Evolutionary conservation across 2,888 invertebrate genomes (phyloP).

Genomic region (Lypha dubia): DNA sequence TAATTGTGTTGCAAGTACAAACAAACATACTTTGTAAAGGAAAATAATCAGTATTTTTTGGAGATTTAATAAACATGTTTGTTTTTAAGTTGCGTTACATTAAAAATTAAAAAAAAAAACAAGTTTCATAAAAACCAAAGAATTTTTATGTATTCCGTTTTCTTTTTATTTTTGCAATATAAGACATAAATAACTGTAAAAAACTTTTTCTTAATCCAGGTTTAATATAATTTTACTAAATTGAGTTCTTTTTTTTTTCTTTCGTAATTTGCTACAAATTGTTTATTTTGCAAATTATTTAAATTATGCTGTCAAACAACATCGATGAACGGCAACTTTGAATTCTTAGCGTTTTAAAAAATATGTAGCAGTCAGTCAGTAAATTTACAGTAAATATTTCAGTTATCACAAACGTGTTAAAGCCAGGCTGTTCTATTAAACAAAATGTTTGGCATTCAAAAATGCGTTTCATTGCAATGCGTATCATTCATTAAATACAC

Average conservation of each 20-base stretch:
- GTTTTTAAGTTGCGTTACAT: constrained; percentile 34
- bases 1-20: constrained; percentile 26
- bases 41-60: constrained; percentile 49
- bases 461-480: not conserved
- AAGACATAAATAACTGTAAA: constrained; percentile 23
- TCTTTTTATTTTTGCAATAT: constrained; percentile 41
- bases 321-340: not conserved
- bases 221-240: not conserved
- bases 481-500: not conserved
- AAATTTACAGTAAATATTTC: not conserved
- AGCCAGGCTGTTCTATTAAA: not conserved
- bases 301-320: not conserved
- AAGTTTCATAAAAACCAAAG: constrained; percentile 56
- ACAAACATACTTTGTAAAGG: constrained; percentile 14
- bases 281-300: constrained; percentile 21
- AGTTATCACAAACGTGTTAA: constrained; percentile 36
- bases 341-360: constrained; percentile 13
- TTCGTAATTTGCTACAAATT: constrained; percentile 8
- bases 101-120: constrained; percentile 27
- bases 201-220: not conserved
- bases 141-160: not conserved
- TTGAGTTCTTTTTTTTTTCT: not conserved
- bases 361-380: not conserved
- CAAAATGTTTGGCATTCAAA: not conserved
- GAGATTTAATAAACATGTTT: constrained; percentile 58